Evolutionary conservation across 2,113 vertebrate genomes (phyloP), one percentile per base, ranked within the genome.

Genomic region (Coracopsis vasa): DNA sequence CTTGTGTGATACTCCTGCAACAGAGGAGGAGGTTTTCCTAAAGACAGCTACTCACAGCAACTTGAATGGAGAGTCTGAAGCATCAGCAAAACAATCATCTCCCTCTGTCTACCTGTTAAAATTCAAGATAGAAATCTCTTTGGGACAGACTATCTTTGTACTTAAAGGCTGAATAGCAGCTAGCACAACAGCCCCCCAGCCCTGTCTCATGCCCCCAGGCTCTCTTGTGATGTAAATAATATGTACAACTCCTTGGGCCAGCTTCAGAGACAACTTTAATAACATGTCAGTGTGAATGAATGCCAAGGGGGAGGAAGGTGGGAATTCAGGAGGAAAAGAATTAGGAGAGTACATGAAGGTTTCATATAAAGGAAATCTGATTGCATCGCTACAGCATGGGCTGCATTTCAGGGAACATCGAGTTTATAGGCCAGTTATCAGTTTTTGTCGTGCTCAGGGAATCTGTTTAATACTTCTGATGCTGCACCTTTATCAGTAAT

Each of bases 171-270:
- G 56, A 88, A 72, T 51, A 85, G 90, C 41, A 82, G 77, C 72
- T 92, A 74, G 53, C 80, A 89, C 53, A 73, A 69, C 45, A 81
- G 94, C 24, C 48, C 73, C 50, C 21, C 56, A 79, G 66, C 23
- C 83, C 83, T 39, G 37, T 41, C 91, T 81, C 90, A 80, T 81
- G 77, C 65, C 77, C 66, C 45, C 41, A 29, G 70, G 80, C 45
- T 82, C 83, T 89, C 70, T 87, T 96, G 88, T 96, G 83, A 91
- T 94, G 92, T 96, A 96, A 94, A 96, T 96, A 94, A 70, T 50
- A 89, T 12, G 61, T 89, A 89, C 5, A 3, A 67, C n/a, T 96
- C 78, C 61, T 91, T 72, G 37, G 41, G 91, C 61, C 92, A 94
- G 58, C 88, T 94, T 95, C 92, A 89, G 83, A 94, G 48, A 92